Evolutionary conservation across 2,113 vertebrate species (phyloP).

Genomic region (Gavialis gangeticus): DNA sequence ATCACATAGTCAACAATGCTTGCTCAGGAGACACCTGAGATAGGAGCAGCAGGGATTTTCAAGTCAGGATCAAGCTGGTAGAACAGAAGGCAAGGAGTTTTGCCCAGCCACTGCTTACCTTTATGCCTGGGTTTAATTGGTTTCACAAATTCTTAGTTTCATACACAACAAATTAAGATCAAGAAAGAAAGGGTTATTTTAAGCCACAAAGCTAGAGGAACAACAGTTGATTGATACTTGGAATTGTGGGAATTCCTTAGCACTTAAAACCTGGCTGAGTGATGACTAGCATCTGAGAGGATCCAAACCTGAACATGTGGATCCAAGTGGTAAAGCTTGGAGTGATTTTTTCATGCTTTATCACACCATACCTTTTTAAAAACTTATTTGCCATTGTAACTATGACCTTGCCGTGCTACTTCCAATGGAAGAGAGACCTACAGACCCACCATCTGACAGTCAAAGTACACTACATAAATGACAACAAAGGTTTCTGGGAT

Average conservation of each 20-base stretch:
- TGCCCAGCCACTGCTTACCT: neutral
- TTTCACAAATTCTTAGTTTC: neutral
- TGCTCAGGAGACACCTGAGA: neutral
- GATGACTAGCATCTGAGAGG: neutral
- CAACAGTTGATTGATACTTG: neutral
- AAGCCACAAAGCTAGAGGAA: neutral
- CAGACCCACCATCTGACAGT: too few species aligned
- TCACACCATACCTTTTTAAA: neutral
- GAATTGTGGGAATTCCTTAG: neutral
- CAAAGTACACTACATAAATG: too few species aligned
- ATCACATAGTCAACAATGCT: neutral
- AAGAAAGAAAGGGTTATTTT: neutral
- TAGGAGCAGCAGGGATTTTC: neutral
- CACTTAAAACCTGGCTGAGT: neutral
- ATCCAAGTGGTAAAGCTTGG: neutral
- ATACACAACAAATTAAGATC: neutral
- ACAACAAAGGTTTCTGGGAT: too few species aligned
- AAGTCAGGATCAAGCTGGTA: neutral
- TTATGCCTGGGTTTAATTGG: neutral
- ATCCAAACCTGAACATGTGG: neutral
- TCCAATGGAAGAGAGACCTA: too few species aligned
- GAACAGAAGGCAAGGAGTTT: neutral
- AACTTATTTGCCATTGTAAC: neutral
- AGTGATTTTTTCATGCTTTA: neutral
- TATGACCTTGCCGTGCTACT: neutral